phyloP scores from a whole-genome alignment of 2,888 invertebrate species.

The Agrilus cyanescens region DNA sequence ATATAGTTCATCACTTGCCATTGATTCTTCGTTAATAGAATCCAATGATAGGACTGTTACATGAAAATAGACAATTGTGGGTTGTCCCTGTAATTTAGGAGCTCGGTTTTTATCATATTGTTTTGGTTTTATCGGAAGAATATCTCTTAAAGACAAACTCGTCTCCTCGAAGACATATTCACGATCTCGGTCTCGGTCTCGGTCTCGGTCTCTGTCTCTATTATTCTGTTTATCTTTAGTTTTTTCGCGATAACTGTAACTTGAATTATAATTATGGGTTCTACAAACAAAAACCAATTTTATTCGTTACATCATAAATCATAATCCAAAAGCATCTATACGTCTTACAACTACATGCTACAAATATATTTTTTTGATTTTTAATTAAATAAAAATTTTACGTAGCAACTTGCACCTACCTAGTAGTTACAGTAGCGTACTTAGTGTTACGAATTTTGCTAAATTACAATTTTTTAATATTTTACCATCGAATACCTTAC shows the following conservation, averaged over 20 bases:
- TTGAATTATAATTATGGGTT: too few relatives aligned
- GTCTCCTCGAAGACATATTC: constrained; percentile 37
- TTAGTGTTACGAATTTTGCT: too few relatives aligned
- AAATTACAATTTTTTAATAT: too few relatives aligned
- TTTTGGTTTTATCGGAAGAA: constrained; percentile 71
- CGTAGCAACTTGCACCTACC: too few relatives aligned
- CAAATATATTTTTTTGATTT: too few relatives aligned
- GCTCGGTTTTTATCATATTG: constrained; percentile 84
- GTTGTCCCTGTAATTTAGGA: constrained; percentile 73
- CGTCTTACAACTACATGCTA: too few relatives aligned
- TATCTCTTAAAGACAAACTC: constrained; percentile 70
- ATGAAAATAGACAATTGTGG: constrained; percentile 82
- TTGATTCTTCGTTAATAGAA: constrained; percentile 92
- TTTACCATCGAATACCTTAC: too few relatives aligned
- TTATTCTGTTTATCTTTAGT: constrained; percentile 9
- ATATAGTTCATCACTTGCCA: constrained; percentile 46
- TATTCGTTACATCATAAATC: too few relatives aligned
- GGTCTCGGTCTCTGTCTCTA: constrained; percentile 19
- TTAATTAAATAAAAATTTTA: too few relatives aligned
- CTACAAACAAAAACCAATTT: too few relatives aligned
- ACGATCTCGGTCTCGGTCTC: constrained; percentile 16
- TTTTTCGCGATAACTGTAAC: background rate
- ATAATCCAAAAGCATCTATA: too few relatives aligned
- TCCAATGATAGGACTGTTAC: constrained; percentile 82
- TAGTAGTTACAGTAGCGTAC: too few relatives aligned